Percentiles rank a stretch among this genome's conserved stretches.
phyloP scores from a whole-genome alignment of 2,113 vertebrate genomes.

The Anoura caudifer region DNA sequence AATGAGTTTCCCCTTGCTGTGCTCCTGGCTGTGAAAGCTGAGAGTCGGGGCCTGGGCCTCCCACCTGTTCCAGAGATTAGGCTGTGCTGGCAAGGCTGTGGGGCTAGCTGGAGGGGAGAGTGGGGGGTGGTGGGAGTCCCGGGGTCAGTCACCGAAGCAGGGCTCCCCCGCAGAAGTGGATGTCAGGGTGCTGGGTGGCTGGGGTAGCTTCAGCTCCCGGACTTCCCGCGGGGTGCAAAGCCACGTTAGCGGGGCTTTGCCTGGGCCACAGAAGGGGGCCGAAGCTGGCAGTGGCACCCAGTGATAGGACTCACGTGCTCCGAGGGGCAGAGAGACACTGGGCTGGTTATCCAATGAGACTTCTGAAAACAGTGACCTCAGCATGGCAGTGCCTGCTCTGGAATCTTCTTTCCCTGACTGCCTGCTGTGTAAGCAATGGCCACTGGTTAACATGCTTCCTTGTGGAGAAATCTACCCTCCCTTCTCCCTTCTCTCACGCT shows the following conservation, averaged over 20 bases:
- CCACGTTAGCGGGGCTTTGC: not conserved
- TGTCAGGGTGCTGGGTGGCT: too few species aligned
- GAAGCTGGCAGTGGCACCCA: not conserved
- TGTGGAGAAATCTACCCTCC: not conserved
- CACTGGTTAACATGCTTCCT: not conserved
- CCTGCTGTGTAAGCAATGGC: not conserved
- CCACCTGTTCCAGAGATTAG: constrained; percentile 42
- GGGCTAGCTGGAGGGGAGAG: not conserved
- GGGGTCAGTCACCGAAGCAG: not conserved
- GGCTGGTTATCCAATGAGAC: not conserved
- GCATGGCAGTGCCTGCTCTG: not conserved
- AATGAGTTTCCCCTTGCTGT: constrained; percentile 52
- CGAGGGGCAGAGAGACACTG: too few species aligned
- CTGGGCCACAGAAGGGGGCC: not conserved
- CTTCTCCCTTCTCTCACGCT: not conserved
- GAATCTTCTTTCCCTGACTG: not conserved
- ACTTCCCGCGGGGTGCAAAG: fast-evolving
- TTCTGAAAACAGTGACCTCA: not conserved
- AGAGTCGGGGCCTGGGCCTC: constrained; percentile 38
- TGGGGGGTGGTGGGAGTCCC: not conserved
- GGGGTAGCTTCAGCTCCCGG: not conserved
- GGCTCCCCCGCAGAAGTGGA: not conserved
- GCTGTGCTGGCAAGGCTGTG: not conserved
- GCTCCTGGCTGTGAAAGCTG: constrained; percentile 61
- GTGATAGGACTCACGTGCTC: not conserved